phyloP scores from a whole-genome alignment of 37 sponge, comb jelly and placozoan genomes.

The Axinella damicornis region DNA sequence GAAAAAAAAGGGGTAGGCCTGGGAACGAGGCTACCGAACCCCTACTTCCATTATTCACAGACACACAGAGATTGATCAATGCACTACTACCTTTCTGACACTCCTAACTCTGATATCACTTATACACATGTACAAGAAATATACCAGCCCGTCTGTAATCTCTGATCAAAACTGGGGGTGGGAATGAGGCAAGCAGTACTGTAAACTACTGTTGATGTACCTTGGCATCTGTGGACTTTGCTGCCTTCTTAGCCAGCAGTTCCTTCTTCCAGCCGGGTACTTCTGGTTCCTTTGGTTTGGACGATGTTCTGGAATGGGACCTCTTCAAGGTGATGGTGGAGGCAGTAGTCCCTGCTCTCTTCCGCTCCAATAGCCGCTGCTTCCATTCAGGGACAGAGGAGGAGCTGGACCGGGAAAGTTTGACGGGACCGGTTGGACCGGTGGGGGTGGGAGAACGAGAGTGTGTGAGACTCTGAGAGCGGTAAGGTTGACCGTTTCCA shows the following conservation, averaged over 20 bases:
- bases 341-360: conserved; percentile 11
- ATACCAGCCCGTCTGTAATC: too few species aligned
- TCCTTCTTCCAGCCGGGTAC: conserved; percentile 62
- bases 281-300: conserved; percentile 16
- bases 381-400: conserved; percentile 68
- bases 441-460: conserved; percentile 47
- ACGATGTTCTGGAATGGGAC: not conserved
- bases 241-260: conserved; percentile 25
- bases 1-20: too few species aligned
- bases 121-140: too few species aligned
- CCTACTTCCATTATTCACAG: too few species aligned
- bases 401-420: not conserved
- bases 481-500: not conserved
- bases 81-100: too few species aligned
- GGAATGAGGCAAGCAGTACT: too few species aligned
- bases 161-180: too few species aligned
- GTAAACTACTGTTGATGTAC: too few species aligned
- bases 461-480: conserved; percentile 1
- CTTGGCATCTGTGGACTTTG: not conserved
- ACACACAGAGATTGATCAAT: too few species aligned
- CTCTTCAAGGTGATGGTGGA: not conserved
- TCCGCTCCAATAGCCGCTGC: conserved; percentile 46
- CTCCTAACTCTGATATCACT: too few species aligned
- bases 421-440: not conserved
- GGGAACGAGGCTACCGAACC: too few species aligned